These are phyloP conservation scores for Montipora foliosa DNA, from an alignment of 64 coral and sea anemone species.

Conservation along the genomic window DNA sequence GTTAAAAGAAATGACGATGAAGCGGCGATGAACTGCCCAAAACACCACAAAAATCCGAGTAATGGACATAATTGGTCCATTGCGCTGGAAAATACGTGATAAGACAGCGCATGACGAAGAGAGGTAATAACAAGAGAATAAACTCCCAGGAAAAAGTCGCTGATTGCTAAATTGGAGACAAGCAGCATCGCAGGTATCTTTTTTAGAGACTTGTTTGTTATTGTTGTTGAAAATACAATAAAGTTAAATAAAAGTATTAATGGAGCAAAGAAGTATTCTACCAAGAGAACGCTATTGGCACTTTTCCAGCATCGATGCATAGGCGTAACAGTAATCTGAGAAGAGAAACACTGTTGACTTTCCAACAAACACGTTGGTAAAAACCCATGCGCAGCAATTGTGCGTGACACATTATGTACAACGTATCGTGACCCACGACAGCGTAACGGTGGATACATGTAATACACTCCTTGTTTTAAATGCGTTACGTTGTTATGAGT, in stretches of 20 bases:
- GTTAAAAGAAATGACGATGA: conserved; percentile 59
- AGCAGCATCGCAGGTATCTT: conserved; percentile 63
- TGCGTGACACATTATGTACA: conserved; percentile 9
- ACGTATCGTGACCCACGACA: conserved; percentile 52
- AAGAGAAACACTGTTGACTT: conserved; percentile 30
- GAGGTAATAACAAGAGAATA: conserved; percentile 61
- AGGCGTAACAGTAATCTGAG: neutral
- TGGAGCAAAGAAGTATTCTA: conserved; percentile 49
- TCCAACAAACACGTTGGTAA: neutral
- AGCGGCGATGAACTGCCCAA: conserved; percentile 36
- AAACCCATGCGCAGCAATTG: conserved; percentile 35
- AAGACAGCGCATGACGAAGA: conserved; percentile 51
- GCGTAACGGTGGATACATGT: conserved; percentile 15
- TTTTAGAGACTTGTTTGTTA: conserved; percentile 62
- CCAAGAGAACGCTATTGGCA: conserved; percentile 71
- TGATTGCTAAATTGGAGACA: conserved; percentile 78
- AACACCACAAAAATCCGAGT: conserved; percentile 83
- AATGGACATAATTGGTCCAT: conserved; percentile 57
- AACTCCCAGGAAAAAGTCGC: conserved; percentile 65
- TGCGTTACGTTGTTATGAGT: neutral
- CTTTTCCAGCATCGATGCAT: conserved; percentile 69
- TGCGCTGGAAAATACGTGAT: conserved; percentile 5
- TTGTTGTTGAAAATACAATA: conserved; percentile 36
- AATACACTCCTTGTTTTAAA: conserved; percentile 28
- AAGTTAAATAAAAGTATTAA: conserved; percentile 60